A percentile compares a stretch with the other conserved stretches of the same genome.
Conservation (phyloP, 2,113 vertebrate species). For the Apaloderma vittatum region DNA sequence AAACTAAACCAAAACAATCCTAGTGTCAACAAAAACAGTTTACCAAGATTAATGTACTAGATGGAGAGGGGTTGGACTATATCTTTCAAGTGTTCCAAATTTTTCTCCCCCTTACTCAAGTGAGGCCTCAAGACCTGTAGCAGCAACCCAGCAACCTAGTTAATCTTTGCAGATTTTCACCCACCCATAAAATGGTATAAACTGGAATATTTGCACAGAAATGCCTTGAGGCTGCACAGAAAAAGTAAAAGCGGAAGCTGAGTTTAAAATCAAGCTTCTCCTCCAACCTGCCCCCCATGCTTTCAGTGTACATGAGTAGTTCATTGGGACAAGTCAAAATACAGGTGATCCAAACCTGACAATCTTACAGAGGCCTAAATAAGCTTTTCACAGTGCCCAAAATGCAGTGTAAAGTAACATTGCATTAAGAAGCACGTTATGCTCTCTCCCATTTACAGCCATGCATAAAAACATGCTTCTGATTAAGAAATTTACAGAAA, state of each 20-base stretch:
- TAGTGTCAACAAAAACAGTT: background rate
- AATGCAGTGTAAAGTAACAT: background rate
- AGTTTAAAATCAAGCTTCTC: background rate
- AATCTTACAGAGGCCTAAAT: background rate
- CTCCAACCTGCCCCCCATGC: rapidly evolving
- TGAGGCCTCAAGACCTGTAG: background rate
- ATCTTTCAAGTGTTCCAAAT: background rate
- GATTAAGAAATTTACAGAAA: background rate
- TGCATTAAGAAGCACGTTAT: background rate
- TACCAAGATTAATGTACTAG: background rate
- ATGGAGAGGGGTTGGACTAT: background rate
- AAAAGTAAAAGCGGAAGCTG: background rate
- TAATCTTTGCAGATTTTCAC: background rate
- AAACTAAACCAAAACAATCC: slow-evolving; percentile 19
- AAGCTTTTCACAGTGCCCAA: background rate
- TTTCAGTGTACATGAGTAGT: background rate
- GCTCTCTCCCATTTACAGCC: background rate
- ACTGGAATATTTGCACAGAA: background rate
- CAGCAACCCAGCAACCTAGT: background rate
- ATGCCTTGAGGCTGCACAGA: background rate
- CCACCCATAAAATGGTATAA: background rate
- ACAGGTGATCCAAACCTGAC: background rate
- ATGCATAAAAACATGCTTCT: background rate
- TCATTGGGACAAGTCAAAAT: background rate
- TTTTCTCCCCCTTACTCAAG: background rate